phyloP scores from a whole-genome alignment of 2,888 invertebrate genomes.

The Heliconius ethilla region DNA sequence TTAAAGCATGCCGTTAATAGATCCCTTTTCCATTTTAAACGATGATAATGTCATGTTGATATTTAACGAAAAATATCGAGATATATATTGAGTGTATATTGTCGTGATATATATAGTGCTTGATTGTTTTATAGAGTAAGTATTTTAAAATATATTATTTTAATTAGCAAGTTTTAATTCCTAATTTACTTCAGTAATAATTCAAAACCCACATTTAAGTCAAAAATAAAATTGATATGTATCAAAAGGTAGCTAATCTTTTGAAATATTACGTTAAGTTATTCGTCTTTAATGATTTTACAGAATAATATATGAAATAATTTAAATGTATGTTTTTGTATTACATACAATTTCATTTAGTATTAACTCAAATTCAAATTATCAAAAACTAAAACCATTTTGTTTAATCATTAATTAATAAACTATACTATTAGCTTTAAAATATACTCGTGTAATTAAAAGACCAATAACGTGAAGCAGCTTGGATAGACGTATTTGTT shows the following conservation, averaged over 20 bases:
- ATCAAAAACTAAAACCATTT: neutral
- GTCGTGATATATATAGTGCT: conserved; percentile 50
- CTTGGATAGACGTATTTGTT: conserved; percentile 39
- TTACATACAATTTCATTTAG: neutral
- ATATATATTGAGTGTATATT: conserved; percentile 65
- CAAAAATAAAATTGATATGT: neutral
- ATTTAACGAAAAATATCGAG: conserved; percentile 67
- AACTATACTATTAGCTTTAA: neutral
- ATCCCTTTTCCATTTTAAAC: conserved; percentile 63
- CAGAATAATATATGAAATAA: neutral
- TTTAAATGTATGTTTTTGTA: neutral
- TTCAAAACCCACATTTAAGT: neutral
- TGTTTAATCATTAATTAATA: neutral
- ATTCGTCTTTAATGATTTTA: neutral
- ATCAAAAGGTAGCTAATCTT: neutral
- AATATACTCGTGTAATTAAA: conserved; percentile 25
- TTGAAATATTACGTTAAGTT: neutral
- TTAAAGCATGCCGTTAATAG: conserved; percentile 69
- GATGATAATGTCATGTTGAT: conserved; percentile 65
- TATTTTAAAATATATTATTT: conserved; percentile 22
- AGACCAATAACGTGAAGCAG: conserved; percentile 38
- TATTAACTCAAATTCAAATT: neutral
- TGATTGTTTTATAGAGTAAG: conserved; percentile 30
- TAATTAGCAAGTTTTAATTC: neutral
- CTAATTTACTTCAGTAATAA: neutral